Evolutionary conservation across 2,888 invertebrate genomes (phyloP), one percentile per base, ranked within the genome.

Genomic region (Marasmarcha lunaedactyla): DNA sequence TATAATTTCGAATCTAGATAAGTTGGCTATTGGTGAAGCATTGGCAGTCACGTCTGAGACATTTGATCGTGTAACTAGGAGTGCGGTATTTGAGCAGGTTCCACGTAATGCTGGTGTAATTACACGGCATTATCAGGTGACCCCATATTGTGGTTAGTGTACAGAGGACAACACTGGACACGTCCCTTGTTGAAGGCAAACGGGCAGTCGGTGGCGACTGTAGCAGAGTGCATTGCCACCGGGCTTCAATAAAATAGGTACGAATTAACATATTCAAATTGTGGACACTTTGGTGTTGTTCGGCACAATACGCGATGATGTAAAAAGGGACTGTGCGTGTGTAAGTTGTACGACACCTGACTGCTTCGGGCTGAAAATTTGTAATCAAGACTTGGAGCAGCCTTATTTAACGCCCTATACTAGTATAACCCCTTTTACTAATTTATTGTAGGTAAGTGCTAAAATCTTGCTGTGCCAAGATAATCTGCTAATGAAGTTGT

Each of bases 61-160:
- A 74, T 77, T 77, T 76, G 74, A 71, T 74, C 71, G 66, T 60
- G 63, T 70, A 74, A 76, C 73, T 63, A 71, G 69, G 64, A 71
- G 66, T 71, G 62, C 55, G 58, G 63, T 71, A 63, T 72, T 73
- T 72, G 71, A 34, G 34, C 34, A 14, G 34, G 30, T 13, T 34
- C 14, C 34, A 13, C 34, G 64, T 71, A 76, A 71, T 72, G 62
- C 63, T 54, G 59, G 63, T 63, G 66, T 81, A 79, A 79, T 81
- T 78, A 79, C 70, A 56, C 27, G 13, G 10, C 66, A 76, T 77
- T 79, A 79, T 78, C 79, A 59, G 61, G 68, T 78, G 81, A 79
- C 79, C 79, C 71, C 70, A 72, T 77, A 74, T 71, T 74, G 77
- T 59, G 74, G 78, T 71, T 54, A 61, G 59, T 51, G 56, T 57